Conservation (phyloP, 2,888 invertebrate genomes). For the Nomada hirtipes region DNA sequence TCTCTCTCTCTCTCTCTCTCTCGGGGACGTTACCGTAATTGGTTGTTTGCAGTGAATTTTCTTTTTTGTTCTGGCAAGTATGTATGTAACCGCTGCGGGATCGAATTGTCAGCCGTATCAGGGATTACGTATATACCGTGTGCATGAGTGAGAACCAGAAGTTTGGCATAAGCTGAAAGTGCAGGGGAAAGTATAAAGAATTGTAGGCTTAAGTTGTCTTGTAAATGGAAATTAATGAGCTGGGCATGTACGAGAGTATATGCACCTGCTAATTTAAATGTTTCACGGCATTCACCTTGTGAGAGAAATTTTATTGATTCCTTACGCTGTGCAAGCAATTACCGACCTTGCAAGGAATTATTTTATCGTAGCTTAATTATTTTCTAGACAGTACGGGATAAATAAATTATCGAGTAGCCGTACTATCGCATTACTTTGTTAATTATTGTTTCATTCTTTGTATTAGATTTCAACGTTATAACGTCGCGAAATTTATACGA, state of each 20-base stretch:
- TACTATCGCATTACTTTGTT: too few species aligned
- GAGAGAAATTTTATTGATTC: too few species aligned
- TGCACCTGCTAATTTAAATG: neutral
- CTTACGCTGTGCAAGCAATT: too few species aligned
- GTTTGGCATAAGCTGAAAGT: neutral
- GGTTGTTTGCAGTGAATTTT: neutral
- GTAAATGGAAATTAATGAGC: neutral
- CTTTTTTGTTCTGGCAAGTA: neutral
- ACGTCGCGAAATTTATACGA: too few species aligned
- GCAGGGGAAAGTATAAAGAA: neutral
- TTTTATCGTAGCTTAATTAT: too few species aligned
- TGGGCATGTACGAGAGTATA: neutral
- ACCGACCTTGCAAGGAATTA: too few species aligned
- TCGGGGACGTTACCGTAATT: conserved; percentile 26
- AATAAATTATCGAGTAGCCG: too few species aligned
- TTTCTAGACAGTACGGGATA: too few species aligned
- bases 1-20: neutral
- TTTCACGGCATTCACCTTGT: neutral
- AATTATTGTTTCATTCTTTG: too few species aligned
- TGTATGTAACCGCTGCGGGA: neutral
- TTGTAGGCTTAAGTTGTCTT: neutral
- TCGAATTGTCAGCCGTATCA: neutral
- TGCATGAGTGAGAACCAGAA: neutral
- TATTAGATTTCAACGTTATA: too few species aligned
- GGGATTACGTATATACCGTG: neutral